Conservation (phyloP, 2,888 invertebrate species). For the Orthosia incerta region DNA sequence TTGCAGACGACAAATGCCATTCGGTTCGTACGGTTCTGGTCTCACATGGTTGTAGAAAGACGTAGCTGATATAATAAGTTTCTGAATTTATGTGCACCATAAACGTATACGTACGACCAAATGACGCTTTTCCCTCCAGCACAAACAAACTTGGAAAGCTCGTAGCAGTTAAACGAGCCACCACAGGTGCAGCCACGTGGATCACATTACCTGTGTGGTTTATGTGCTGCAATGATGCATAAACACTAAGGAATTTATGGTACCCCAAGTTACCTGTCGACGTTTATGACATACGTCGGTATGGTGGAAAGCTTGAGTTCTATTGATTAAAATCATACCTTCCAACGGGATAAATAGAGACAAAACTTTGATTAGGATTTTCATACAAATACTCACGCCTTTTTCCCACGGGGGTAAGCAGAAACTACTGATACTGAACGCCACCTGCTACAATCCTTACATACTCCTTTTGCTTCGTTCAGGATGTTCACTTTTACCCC, state of each 20-base stretch:
- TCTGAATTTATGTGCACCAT: not conserved
- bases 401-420: too few relatives aligned
- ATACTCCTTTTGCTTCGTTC: too few relatives aligned
- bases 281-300: slow-evolving; percentile 14
- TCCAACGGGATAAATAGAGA: too few relatives aligned
- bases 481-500: too few relatives aligned
- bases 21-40: not conserved
- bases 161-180: slow-evolving; percentile 1
- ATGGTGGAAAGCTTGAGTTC: not conserved
- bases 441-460: too few relatives aligned
- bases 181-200: slow-evolving; percentile 36
- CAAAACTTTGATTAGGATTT: too few relatives aligned
- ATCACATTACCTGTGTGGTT: slow-evolving; percentile 16
- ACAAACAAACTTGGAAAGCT: slow-evolving; percentile 24
- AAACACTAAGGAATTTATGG: slow-evolving; percentile 25
- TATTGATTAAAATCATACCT: not conserved
- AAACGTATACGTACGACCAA: not conserved
- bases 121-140: not conserved
- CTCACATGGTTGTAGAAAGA: not conserved
- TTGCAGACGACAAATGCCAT: not conserved
- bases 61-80: not conserved
- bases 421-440: too few relatives aligned
- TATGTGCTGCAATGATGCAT: slow-evolving; percentile 26
- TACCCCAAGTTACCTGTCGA: slow-evolving; percentile 1
- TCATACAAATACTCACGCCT: too few relatives aligned